Base-by-base conservation (phyloP, 1,140 invertebrate species). In the Heliothis virescens region DNA sequence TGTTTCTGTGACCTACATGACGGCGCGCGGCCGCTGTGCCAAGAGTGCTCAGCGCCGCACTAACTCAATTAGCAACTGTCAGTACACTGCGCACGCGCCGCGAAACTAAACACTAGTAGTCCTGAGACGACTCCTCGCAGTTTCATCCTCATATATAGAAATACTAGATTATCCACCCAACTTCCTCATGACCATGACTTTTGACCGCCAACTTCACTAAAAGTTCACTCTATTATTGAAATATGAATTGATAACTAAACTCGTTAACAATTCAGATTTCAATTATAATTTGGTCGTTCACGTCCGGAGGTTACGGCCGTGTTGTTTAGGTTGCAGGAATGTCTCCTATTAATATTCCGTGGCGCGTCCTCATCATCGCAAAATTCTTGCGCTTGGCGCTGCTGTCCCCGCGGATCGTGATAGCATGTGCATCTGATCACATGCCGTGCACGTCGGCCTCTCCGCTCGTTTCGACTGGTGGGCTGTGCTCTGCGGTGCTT, bases 1-100 rank as follows among this genome's bases (percentile, higher is more conserved):
- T 71, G 78, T 50, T 71, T 77, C 73, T 52, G 50, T 57, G 65
- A 82, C 78, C 73, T 82, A 80, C 73, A 80, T 80, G 79, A 60
- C 29, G 53, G 29, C 50, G 52, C 48, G 53, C 15, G 15, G 52
- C 52, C 21, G 15, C 67, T 26, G 52, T 79, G 77, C 78, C 67
- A 76, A 79, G 47, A 60, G 60, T 16, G 74, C 53, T 55, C 69
- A 71, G 69, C 52, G 29, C 26, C 50, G 50, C 60, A 65, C 79
- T 82, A 84, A 82, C 75, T 84, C 79, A 84, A 82, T 84, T 84
- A 84, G 55, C 69, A 55, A 53, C 63, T 65, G 76, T 76, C 81
- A 72, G 50, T 71, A 65, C 77, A 72, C 21, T 75, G 62, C 77
- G 67, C 74, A 67, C 62, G 71, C 76, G 47, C 69, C 26, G 26